Base-by-base conservation (phyloP, 1,140 invertebrate genomes). In the Drosophila kurseongensis region DNA sequence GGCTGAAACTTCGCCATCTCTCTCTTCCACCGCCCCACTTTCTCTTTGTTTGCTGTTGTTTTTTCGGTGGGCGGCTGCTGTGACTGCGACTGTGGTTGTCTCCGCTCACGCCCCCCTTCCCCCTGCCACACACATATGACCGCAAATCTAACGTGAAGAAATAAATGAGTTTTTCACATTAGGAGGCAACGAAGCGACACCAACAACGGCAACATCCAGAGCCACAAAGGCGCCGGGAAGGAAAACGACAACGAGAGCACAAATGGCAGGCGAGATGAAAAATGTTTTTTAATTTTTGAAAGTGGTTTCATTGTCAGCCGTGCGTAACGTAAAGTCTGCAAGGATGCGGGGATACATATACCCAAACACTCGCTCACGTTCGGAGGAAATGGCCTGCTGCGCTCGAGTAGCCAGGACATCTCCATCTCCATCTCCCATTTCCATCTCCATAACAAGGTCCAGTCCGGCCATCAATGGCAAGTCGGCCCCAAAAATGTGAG, bases 271-370 rank as follows among this genome's bases (percentile, higher is more conserved):
- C 80, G 80, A 89, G 83, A 91, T 91, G 80, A 91, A 91, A 91
- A 91, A 91, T 91, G 85, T 88, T 90, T 91, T 91, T 91, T 91
- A 91, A 91, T 91, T 91, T 91, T 91, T 91, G 76, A 90, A 91
- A 91, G 90, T 91, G 90, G 90, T 91, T 91, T 86, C 78, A 91
- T 91, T 91, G 90, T 91, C 80, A 91, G 78, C 79, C 90, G 85
- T 90, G 90, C 90, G 90, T 91, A 91, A 90, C 79, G 84, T 91
- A 75, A 84, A 78, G 71, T 85, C 81, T 73, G 73, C 82, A 85
- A 85, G 81, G 81, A 85, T 83, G 74, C 76, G 62, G 54, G 45
- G 62, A 62, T 50, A 50, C 57, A 62, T 44, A 51, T 16, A 60
- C 18, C 45, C 35, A 55, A 50, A 47, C 38, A 18, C n/a, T 41